Evolutionary conservation across 1,140 invertebrate species (phyloP).

Genomic region (Mactra quadrangularis): DNA sequence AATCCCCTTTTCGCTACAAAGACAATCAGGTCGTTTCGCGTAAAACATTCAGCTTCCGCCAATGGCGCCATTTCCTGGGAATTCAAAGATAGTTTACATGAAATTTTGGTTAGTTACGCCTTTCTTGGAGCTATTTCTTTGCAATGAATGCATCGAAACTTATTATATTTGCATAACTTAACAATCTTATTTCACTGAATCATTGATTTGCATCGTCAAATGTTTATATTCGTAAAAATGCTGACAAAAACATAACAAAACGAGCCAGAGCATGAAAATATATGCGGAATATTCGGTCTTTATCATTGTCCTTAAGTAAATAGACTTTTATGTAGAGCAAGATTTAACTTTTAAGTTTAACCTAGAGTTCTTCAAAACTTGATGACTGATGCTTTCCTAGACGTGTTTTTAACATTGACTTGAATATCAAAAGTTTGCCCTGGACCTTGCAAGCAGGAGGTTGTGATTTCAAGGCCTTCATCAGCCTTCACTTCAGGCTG

Average conservation of each 20-base stretch:
- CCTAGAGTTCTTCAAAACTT: no score
- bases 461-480: no score
- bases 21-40: background rate
- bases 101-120: background rate
- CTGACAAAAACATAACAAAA: constrained; percentile 9
- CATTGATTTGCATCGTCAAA: background rate
- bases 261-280: constrained; percentile 40
- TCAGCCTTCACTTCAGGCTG: no score
- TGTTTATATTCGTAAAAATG: background rate
- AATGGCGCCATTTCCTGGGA: constrained; percentile 64
- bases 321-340: no score
- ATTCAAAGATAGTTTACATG: constrained; percentile 62
- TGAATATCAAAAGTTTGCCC: no score
- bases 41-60: background rate
- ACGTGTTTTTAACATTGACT: no score
- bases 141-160: background rate
- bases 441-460: no score
- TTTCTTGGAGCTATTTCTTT: background rate
- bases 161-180: background rate
- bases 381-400: no score
- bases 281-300: constrained; percentile 42
- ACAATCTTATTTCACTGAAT: background rate
- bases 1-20: background rate
- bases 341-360: no score
- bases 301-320: background rate